phyloP scores from a whole-genome alignment of 2,797 vertebrate species.

The Argya squamiceps region DNA sequence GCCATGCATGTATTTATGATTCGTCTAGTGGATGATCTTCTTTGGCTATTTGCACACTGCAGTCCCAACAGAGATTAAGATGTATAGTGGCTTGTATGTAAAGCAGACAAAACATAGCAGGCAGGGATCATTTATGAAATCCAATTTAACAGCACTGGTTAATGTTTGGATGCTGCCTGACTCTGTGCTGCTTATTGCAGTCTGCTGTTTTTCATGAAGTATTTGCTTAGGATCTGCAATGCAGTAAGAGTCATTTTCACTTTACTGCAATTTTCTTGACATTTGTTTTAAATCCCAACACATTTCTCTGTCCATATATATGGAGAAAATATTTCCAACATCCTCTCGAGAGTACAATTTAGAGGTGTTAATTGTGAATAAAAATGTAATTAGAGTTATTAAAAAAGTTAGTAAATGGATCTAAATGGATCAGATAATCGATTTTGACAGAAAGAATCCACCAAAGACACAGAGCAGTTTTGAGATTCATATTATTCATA shows the following conservation, averaged over 20 bases:
- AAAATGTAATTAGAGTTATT: not conserved
- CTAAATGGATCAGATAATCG: not conserved
- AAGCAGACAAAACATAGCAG: slow-evolving; percentile 27
- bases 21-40: not conserved
- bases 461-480: not conserved
- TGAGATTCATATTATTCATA: not conserved
- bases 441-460: not conserved
- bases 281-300: slow-evolving; percentile 15
- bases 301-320: not conserved
- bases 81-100: not conserved
- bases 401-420: not conserved
- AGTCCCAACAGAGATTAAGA: slow-evolving; percentile 43
- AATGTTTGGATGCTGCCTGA: slow-evolving; percentile 38
- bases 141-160: slow-evolving; percentile 48
- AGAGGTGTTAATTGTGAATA: not conserved
- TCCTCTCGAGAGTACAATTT: not conserved
- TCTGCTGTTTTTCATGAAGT: slow-evolving; percentile 43
- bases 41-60: slow-evolving; percentile 7
- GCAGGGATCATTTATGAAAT: slow-evolving; percentile 63
- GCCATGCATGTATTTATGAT: not conserved
- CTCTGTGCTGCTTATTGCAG: slow-evolving; percentile 7
- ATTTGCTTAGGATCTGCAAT: slow-evolving; percentile 62
- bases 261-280: not conserved
- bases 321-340: not conserved
- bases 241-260: slow-evolving; percentile 57